Conservation (phyloP, 2,797 vertebrate genomes). For the Gymnothorax javanicus region DNA sequence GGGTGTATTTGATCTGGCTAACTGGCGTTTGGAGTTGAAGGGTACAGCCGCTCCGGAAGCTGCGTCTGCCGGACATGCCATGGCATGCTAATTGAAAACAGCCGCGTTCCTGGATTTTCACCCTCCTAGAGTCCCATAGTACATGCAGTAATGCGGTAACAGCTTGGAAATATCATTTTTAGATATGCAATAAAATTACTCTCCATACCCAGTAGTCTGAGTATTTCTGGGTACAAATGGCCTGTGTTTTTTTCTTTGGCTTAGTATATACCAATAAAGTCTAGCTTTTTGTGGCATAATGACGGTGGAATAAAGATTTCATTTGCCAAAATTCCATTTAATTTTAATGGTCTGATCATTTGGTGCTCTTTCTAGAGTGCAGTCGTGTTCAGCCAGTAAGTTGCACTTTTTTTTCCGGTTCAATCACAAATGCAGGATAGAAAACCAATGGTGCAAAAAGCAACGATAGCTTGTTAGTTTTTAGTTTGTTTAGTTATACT, state of each 20-base stretch:
- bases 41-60: conserved; percentile 67
- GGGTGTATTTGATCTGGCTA: conserved; percentile 6
- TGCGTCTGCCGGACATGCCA: conserved; percentile 58
- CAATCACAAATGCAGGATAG: conserved; percentile 43
- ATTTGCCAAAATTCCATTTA: conserved; percentile 57
- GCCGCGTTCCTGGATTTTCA: conserved; percentile 58
- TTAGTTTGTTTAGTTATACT: neutral
- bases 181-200: conserved; percentile 56
- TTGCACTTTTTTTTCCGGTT: conserved; percentile 39
- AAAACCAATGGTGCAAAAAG: conserved; percentile 11
- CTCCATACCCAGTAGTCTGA: conserved; percentile 56
- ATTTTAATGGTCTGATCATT: conserved; percentile 58
- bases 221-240: conserved; percentile 55
- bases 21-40: conserved; percentile 37
- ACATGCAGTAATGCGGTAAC: conserved; percentile 51
- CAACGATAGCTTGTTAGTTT: neutral
- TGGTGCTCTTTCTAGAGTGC: conserved; percentile 45
- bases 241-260: conserved; percentile 48
- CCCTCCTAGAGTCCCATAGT: conserved; percentile 47
- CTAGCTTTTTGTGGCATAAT: conserved; percentile 44
- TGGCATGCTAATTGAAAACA: conserved; percentile 82
- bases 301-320: conserved; percentile 45
- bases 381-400: conserved; percentile 35
- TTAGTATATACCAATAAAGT: conserved; percentile 55
- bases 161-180: conserved; percentile 59